Evolutionary conservation across 2,888 invertebrate genomes (phyloP), one percentile per base, ranked within the genome.

Genomic region (Drosophila fungiperda): DNA sequence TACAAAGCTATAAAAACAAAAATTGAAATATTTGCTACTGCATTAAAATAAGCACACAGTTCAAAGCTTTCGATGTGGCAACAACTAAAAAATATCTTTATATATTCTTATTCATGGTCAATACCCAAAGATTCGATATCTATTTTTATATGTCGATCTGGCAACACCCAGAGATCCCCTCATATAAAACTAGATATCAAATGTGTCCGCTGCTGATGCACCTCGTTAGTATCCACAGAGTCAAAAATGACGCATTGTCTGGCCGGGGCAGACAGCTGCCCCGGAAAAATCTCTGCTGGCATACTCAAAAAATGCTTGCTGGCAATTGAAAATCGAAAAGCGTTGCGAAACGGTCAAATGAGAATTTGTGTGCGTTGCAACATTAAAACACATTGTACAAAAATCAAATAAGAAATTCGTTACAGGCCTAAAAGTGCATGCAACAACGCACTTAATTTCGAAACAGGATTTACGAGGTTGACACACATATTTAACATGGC

Each of bases 401-500:
- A 90, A 87, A 87, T 87, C 87, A 87, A 87, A 87, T 87, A 87
- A 87, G 90, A 90, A 87, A 87, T 87, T 87, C 87, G 87, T 76
- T 76, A 76, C 89, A 87, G 74, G 40, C 72, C 79, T 45, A 68
- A 60, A 57, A 60, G 73, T 71, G 71, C 76, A 73, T 58, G 74
- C 72, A 76, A 23, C 63, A 61, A 60, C 64, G 78, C 79, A 89
- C 84, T 81, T 82, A 80, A 84, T 83, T 83, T 72, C 72, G 71
- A 87, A 89, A 90, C 87, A 81, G 88, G 91, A 90, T 91, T 90
- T 91, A 90, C 87, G 86, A 90, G 90, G 78, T 83, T 87, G 91
- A 88, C 90, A 90, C 81, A 91, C 82, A 91, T 89, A 91, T 90
- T 90, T 78, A 76, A 78, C 79, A 78, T 61, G 45, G 45, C 20